A percentile compares a stretch with the other conserved stretches of the same genome.
Conservation (phyloP, 1,140 invertebrate genomes). For the Drosophila serrata region DNA sequence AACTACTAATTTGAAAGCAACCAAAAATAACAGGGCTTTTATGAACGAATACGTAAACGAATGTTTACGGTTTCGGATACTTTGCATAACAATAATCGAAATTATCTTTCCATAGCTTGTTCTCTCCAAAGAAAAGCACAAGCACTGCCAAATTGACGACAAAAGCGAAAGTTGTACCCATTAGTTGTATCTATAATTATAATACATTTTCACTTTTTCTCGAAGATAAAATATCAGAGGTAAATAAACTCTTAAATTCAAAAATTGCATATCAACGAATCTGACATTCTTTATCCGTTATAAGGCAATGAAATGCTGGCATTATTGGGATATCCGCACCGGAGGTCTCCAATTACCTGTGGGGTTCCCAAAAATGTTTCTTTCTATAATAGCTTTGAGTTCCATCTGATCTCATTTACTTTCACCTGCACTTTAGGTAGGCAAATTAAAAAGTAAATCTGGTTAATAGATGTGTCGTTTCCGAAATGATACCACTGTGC, state of each 20-base stretch:
- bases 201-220: slow-evolving; percentile 53
- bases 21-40: slow-evolving; percentile 39
- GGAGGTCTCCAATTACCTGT: slow-evolving; percentile 7
- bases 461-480: slow-evolving; percentile 11
- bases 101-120: slow-evolving; percentile 34
- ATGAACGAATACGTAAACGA: slow-evolving; percentile 38
- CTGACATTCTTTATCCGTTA: slow-evolving; percentile 19
- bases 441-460: slow-evolving; percentile 29
- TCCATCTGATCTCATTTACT: slow-evolving; percentile 21
- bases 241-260: slow-evolving; percentile 34
- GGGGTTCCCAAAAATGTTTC: neutral
- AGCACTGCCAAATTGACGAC: slow-evolving; percentile 49
- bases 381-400: neutral
- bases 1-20: slow-evolving; percentile 2
- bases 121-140: slow-evolving; percentile 33
- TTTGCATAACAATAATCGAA: slow-evolving; percentile 48
- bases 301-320: slow-evolving; percentile 8
- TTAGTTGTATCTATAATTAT: slow-evolving; percentile 51
- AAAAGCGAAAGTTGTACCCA: slow-evolving; percentile 57
- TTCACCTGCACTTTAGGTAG: slow-evolving; percentile 36
- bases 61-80: slow-evolving; percentile 27
- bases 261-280: slow-evolving; percentile 8
- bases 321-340: neutral
- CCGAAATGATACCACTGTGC: slow-evolving; percentile 33
- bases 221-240: slow-evolving; percentile 7